A percentile compares a stretch with the other conserved stretches of the same genome.
phyloP scores from a whole-genome alignment of 2,113 vertebrate species.

The Ictidomys tridecemlineatus region DNA sequence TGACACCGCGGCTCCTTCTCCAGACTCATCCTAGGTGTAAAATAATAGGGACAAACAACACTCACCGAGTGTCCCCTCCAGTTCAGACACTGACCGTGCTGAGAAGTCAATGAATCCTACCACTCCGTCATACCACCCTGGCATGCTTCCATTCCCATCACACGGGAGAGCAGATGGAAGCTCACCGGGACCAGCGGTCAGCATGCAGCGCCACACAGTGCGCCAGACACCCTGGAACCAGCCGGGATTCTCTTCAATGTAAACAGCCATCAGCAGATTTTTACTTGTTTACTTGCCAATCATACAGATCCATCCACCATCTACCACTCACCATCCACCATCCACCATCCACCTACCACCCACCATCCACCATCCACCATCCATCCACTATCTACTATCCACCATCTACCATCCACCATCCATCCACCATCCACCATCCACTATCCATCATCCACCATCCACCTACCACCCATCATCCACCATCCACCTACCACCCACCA shows the following conservation, averaged over 20 bases:
- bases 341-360: background rate
- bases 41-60: background rate
- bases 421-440: no score
- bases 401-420: no score
- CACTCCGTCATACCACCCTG: fast-evolving
- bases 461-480: no score
- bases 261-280: background rate
- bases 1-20: no score
- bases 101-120: background rate
- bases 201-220: background rate
- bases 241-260: background rate
- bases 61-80: background rate
- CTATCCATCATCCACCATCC: no score
- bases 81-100: background rate
- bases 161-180: background rate
- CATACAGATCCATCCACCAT: background rate
- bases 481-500: no score
- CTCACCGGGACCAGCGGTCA: no score
- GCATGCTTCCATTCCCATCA: no score
- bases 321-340: no score
- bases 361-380: background rate
- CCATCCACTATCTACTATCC: no score
- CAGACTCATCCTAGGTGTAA: background rate
- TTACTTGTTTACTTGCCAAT: background rate
- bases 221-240: background rate